Evolutionary conservation across 2,888 invertebrate genomes (phyloP).

Genomic region (Cynaeus angustus): DNA sequence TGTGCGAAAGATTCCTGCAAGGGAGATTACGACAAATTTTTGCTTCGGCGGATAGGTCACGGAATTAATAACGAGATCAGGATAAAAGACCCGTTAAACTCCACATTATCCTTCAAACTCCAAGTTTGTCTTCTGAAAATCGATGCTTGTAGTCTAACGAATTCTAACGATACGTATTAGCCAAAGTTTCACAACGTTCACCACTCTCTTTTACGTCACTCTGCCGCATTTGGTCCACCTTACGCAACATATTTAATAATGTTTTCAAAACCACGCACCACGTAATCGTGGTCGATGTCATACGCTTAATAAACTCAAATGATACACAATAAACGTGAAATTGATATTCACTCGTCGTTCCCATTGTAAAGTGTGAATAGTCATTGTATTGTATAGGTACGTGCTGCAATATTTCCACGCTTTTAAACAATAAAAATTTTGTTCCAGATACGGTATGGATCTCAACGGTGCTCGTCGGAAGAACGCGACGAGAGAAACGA

Average conservation of each 20-base stretch:
- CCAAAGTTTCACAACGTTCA: too few relatives aligned
- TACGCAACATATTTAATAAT: too few relatives aligned
- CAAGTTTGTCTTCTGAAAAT: too few relatives aligned
- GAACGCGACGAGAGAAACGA: conserved; percentile 99
- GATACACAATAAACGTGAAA: conserved; percentile 29
- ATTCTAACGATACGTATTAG: too few relatives aligned
- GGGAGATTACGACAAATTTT: conserved; percentile 43
- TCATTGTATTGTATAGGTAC: conserved; percentile 26
- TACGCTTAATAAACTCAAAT: conserved; percentile 30
- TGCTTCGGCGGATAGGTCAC: neutral
- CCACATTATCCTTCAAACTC: too few relatives aligned
- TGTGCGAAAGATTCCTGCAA: conserved; percentile 25
- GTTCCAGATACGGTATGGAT: conserved; percentile 92
- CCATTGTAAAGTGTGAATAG: conserved; percentile 42
- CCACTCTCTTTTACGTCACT: neutral
- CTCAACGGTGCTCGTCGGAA: conserved; percentile 96
- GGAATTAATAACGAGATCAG: too few relatives aligned
- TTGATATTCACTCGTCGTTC: conserved; percentile 33
- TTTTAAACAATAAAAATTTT: conserved; percentile 35
- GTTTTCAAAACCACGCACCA: too few relatives aligned
- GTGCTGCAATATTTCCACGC: conserved; percentile 17
- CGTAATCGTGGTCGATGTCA: conserved; percentile 23
- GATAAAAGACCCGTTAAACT: too few relatives aligned
- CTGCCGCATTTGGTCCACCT: conserved; percentile 8
- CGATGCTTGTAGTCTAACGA: too few relatives aligned